phyloP scores from a whole-genome alignment of 2,888 invertebrate genomes.

The Spisula subtruncata region DNA sequence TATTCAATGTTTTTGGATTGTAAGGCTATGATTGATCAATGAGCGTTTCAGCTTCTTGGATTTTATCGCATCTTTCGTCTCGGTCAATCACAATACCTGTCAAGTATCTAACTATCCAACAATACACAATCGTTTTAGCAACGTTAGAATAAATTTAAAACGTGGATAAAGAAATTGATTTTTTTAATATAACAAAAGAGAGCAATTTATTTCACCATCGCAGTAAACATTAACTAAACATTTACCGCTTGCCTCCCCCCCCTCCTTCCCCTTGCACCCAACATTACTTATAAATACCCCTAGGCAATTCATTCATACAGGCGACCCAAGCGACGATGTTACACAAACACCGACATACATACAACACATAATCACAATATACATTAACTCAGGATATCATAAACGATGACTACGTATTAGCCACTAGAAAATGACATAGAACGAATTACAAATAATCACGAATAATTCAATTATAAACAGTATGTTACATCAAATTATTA shows the following conservation, averaged over 20 bases:
- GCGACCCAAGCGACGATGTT: not conserved
- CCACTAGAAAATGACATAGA: too few species aligned
- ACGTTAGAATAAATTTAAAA: slow-evolving; percentile 53
- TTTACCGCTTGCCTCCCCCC: not conserved
- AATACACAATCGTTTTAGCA: slow-evolving; percentile 56
- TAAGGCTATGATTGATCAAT: slow-evolving; percentile 64
- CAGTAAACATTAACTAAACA: slow-evolving; percentile 7
- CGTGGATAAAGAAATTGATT: slow-evolving; percentile 60
- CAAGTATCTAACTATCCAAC: slow-evolving; percentile 49
- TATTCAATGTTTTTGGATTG: slow-evolving; percentile 55
- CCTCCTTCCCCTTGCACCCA: too few species aligned
- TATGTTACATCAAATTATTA: not conserved
- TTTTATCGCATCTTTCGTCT: slow-evolving; percentile 64
- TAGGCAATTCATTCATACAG: not conserved
- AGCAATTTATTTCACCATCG: slow-evolving; percentile 62
- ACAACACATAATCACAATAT: not conserved
- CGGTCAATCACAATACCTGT: slow-evolving; percentile 66
- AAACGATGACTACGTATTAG: not conserved
- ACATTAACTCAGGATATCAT: not conserved
- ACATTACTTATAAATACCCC: not conserved
- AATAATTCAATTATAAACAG: not conserved
- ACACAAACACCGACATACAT: not conserved
- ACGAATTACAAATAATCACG: too few species aligned
- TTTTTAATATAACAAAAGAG: slow-evolving; percentile 57
- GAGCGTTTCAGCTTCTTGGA: slow-evolving; percentile 61